These are phyloP conservation scores for Lepidochrysops patricia DNA, from an alignment of 2,888 invertebrate genomes.

Conservation along the genomic window DNA sequence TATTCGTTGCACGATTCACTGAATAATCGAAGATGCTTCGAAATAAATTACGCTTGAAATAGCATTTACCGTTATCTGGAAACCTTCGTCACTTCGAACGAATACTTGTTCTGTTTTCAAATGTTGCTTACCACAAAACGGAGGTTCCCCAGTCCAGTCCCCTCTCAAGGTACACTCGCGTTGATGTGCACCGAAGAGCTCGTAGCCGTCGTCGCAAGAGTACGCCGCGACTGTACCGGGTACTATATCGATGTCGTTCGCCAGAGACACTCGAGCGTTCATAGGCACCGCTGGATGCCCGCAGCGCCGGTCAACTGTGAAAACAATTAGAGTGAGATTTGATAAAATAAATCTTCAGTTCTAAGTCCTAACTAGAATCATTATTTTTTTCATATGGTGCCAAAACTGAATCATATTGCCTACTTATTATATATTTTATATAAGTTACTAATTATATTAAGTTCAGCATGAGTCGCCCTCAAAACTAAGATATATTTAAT, in stretches of 20 bases:
- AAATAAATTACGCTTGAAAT: too few relatives aligned
- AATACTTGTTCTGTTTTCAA: too few relatives aligned
- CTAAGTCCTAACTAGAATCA: too few relatives aligned
- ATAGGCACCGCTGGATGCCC: slow-evolving; percentile 90
- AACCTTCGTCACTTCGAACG: too few relatives aligned
- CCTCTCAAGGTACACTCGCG: slow-evolving; percentile 81
- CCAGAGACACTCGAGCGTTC: slow-evolving; percentile 82
- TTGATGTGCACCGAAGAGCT: slow-evolving; percentile 85
- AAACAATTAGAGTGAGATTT: background rate
- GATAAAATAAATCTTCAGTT: too few relatives aligned
- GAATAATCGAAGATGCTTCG: background rate
- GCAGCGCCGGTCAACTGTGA: slow-evolving; percentile 73
- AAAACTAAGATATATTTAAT: too few relatives aligned
- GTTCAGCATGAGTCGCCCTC: too few relatives aligned
- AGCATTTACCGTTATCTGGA: too few relatives aligned
- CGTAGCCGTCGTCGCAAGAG: slow-evolving; percentile 90
- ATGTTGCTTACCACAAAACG: slow-evolving; percentile 83
- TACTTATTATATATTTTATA: too few relatives aligned
- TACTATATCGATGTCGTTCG: slow-evolving; percentile 64
- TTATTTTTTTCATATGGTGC: too few relatives aligned
- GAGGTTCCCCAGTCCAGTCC: slow-evolving; percentile 86
- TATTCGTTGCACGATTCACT: background rate
- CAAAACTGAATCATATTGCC: too few relatives aligned
- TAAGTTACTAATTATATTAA: too few relatives aligned
- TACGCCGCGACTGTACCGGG: slow-evolving; percentile 82